Evolutionary conservation across 2,888 invertebrate species (phyloP), one percentile per base, ranked within the genome.

Genomic region (Drosophila mulleri): DNA sequence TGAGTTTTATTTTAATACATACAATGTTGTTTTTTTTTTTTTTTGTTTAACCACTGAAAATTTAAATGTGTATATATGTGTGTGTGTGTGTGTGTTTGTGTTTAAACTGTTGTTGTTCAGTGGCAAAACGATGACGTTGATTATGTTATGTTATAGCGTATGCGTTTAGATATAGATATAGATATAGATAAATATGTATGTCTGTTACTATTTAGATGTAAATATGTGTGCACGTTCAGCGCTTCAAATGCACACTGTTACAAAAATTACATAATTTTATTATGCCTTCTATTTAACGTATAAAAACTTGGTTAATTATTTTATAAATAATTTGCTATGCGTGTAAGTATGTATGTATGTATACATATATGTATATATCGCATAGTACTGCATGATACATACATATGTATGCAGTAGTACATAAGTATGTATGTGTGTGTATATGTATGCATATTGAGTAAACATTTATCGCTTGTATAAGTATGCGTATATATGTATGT

Each of bases 191-290:
- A 48, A 76, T 76, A 72, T 58, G 62, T 76, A 62, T 63, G 52
- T 68, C 54, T 66, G 32, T 52, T 69, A 73, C 62, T 69, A 63
- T 67, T 78, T 52, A 45, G 44, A 61, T 59, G 65, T 77, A 59
- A 58, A 62, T 78, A 29, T 29, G 29, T 70, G 50, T 70, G 66
- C 41, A 23, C 8, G 45, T 45, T 47, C 54, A 60, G 65, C 52
- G 58, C 56, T 23, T 41, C 59, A 62, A 65, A 69, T 67, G 68
- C 64, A 73, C 74, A 68, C 62, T 48, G 67, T 80, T 80, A 65
- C 76, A 83, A 81, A 87, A 81, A 81, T 62, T 52, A 61, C 87
- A 83, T 82, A 81, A 82, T 81, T 87, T 70, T 44, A 83, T 72
- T 86, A 86, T 84, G 80, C 67, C 44, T 75, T 53, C 60, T 67